Conservation (phyloP, 2,888 invertebrate species). For the Aphidoletes aphidimyza region DNA sequence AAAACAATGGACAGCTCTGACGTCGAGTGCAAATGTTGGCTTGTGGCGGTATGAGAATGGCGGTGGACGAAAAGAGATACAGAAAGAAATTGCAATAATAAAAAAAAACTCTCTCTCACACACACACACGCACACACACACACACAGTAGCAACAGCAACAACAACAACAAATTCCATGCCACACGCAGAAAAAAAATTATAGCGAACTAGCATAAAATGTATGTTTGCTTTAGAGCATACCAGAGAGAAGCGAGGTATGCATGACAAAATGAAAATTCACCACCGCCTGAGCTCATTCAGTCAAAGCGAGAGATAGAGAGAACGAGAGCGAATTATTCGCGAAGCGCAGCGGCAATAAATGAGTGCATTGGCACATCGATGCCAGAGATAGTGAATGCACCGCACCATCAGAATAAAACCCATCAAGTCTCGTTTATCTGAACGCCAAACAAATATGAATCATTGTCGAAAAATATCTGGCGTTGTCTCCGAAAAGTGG, state of each 20-base stretch:
- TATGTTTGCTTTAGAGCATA: conserved; percentile 9
- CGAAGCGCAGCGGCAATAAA: conserved; percentile 31
- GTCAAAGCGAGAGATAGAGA: too few species aligned
- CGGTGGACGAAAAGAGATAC: neutral
- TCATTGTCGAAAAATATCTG: conserved; percentile 55
- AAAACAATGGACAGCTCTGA: conserved; percentile 27
- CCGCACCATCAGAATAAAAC: conserved; percentile 31
- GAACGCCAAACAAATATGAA: conserved; percentile 56
- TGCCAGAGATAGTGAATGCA: conserved; percentile 36
- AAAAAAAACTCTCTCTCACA: too few species aligned
- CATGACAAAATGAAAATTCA: conserved; percentile 41
- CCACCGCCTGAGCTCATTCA: neutral
- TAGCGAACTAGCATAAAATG: neutral
- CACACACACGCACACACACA: too few species aligned
- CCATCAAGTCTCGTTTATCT: conserved; percentile 55
- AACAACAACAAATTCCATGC: conserved; percentile 2
- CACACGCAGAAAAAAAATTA: neutral
- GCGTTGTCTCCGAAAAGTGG: conserved; percentile 44
- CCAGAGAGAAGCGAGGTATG: neutral
- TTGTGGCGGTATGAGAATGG: neutral
- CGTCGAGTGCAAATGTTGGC: conserved; percentile 31
- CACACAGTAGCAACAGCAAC: too few species aligned
- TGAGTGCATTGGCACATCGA: conserved; percentile 43
- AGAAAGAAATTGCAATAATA: conserved; percentile 11
- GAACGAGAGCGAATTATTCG: neutral